Evolutionary conservation across 2,888 invertebrate genomes (phyloP), one percentile per base, ranked within the genome.

Genomic region (Mellilla xanthometata): DNA sequence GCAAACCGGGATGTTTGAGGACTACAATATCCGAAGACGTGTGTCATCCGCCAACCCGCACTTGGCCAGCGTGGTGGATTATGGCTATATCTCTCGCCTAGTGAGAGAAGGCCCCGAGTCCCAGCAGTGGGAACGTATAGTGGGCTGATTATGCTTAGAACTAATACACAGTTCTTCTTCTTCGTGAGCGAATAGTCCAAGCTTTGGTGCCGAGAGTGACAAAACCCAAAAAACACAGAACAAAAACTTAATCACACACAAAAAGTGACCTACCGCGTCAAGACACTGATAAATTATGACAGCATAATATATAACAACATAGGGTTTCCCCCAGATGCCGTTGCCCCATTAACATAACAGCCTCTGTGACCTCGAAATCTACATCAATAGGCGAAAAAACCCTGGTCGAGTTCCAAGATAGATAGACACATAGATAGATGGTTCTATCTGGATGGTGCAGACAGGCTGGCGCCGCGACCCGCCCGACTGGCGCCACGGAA

Each of bases 361-460:
- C 63, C 64, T 57, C 49, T 64, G 60, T 69, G 88, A 81, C 88
- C 88, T 86, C 88, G 81, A 76, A 57, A 80, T 82, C 81, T 79
- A 82, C 72, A 80, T 82, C 76, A 69, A 74, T 69, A 76, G 66
- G 72, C 76, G 85, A 86, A 87, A 58, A 87, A 87, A 73, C 68
- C 65, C 87, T 89, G 88, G 88, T 85, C 60, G 62, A 58, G 74
- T 75, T 88, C 88, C 89, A 89, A 87, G 76, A 72, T 76, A 64
- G 66, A 72, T 69, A 56, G n/a, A n/a, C n/a, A n/a, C n/a, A n/a
- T n/a, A n/a, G n/a, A n/a, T n/a, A n/a, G n/a, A n/a, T n/a, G n/a
- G n/a, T n/a, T n/a, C n/a, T n/a, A n/a, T n/a, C n/a, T n/a, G 54
- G 67, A 68, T 67, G 70, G 60, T n/a, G 65, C 64, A 90, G 89